These are phyloP conservation scores for Semaprochilodus insignis DNA, from an alignment of 2,797 vertebrate genomes.

Conservation along the genomic window DNA sequence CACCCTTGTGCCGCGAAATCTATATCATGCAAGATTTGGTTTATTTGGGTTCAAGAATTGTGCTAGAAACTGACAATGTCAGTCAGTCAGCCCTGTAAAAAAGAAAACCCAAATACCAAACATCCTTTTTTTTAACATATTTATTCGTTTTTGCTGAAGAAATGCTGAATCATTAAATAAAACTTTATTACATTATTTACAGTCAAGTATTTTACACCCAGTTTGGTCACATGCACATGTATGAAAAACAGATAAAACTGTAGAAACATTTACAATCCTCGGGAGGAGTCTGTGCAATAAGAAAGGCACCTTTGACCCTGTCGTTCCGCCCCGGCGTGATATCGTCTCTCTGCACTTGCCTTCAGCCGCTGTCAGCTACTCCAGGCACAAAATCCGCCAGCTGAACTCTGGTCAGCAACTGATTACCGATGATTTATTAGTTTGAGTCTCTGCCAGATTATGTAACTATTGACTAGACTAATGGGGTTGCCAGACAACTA, in stretches of 20 bases:
- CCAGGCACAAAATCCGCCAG: conserved; percentile 9
- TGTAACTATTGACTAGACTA: conserved; percentile 24
- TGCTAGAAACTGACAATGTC: no score
- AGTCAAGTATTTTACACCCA: conserved; percentile 74
- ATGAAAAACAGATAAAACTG: conserved; percentile 62
- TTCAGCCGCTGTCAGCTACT: conserved; percentile 27
- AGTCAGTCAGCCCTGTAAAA: background rate
- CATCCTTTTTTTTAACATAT: conserved; percentile 34
- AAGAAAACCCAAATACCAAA: conserved; percentile 11
- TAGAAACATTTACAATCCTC: conserved; percentile 78
- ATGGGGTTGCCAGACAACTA: conserved; percentile 2
- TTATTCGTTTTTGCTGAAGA: conserved; percentile 70
- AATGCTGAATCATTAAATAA: conserved; percentile 78
- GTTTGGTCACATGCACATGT: conserved; percentile 74
- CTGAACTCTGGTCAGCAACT: conserved; percentile 24
- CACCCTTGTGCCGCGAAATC: no score
- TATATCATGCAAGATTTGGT: no score
- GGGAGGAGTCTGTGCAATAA: conserved; percentile 75
- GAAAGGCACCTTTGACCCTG: conserved; percentile 80
- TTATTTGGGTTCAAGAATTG: no score
- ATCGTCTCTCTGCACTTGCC: conserved; percentile 50
- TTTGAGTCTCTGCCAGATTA: conserved; percentile 11
- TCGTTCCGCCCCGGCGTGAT: conserved; percentile 61
- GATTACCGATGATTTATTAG: background rate
- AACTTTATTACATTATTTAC: conserved; percentile 79